Conservation (phyloP, 1,140 invertebrate genomes). For the Cephus cinctus region DNA sequence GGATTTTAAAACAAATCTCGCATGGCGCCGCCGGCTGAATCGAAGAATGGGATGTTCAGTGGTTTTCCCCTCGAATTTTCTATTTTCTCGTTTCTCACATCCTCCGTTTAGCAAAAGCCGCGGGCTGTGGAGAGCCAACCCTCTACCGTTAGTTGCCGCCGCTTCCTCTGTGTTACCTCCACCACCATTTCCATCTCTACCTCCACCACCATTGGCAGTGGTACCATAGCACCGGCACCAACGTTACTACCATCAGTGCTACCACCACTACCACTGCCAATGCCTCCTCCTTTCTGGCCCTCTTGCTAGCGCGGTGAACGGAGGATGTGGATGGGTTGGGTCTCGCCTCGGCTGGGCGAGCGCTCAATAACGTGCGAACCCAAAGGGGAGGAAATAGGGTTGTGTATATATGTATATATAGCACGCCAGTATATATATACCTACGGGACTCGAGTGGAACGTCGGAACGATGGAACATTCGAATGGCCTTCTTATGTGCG, state of each 20-base stretch:
- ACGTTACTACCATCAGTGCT: conserved; percentile 12
- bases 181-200: conserved; percentile 14
- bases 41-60: conserved; percentile 47
- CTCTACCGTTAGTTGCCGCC: conserved; percentile 9
- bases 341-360: conserved; percentile 55
- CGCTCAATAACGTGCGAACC: conserved; percentile 59
- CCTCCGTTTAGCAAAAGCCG: conserved; percentile 23
- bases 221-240: too few relatives aligned
- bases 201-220: conserved; percentile 10
- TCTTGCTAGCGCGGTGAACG: conserved; percentile 30
- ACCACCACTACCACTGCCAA: conserved; percentile 11
- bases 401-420: too few relatives aligned
- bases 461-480: conserved; percentile 39
- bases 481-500: conserved; percentile 31
- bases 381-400: conserved; percentile 49
- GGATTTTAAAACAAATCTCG: conserved; percentile 57
- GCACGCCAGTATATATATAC: too few relatives aligned
- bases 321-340: conserved; percentile 53
- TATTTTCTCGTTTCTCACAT: conserved; percentile 39
- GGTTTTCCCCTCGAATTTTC: conserved; percentile 46
- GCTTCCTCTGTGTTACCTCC: conserved; percentile 11
- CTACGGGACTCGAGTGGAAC: conserved; percentile 41
- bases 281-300: conserved; percentile 16
- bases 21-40: conserved; percentile 49
- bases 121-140: conserved; percentile 3